Base-by-base conservation (phyloP, 2,797 vertebrate species). In the Myripristis jacobus region DNA sequence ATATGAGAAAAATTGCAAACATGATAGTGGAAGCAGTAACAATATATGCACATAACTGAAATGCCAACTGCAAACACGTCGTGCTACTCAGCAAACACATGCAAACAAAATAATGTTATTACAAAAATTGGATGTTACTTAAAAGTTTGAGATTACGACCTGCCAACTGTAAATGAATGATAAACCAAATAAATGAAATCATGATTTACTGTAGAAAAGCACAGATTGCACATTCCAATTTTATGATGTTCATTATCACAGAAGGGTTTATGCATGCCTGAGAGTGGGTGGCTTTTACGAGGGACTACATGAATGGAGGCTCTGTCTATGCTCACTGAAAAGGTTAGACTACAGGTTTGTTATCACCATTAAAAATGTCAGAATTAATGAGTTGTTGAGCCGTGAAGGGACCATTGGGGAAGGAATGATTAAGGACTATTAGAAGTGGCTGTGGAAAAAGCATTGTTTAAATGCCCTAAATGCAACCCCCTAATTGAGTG, bases 301-400 rank as follows among this genome's bases (percentile, higher is more conserved):
- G 63, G 61, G 81, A 78, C 66, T 6, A 63, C 12, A 24, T 70
- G 69, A 83, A 88, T 84, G 66, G 70, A 60, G 59, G 80, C 67
- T 59, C 58, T 65, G 60, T 78, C 70, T 43, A 19, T 21, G 3
- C 44, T 27, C 19, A 24, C 38, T 58, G 74, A 85, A 88, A 89
- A 90, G 86, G 84, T 87, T 88, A 84, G 53, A 59, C 29, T 41
- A 50, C 66, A 81, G 77, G 50, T 71, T 59, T 69, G 68, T 80
- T 56, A 83, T 34, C 73, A 31, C 57, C 5, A 48, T 38, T 43
- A 24, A 47, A 82, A 85, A 80, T 59, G 47, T 46, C 56, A 21
- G 34, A 79, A 83, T 69, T 78, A 78, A 83, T 66, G 81, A 70
- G 81, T 79, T 77, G 77, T 48, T 4, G 51, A 38, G 73, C 81